Evolutionary conservation across 2,888 invertebrate genomes (phyloP).

Genomic region (Boloria euphrosyne): DNA sequence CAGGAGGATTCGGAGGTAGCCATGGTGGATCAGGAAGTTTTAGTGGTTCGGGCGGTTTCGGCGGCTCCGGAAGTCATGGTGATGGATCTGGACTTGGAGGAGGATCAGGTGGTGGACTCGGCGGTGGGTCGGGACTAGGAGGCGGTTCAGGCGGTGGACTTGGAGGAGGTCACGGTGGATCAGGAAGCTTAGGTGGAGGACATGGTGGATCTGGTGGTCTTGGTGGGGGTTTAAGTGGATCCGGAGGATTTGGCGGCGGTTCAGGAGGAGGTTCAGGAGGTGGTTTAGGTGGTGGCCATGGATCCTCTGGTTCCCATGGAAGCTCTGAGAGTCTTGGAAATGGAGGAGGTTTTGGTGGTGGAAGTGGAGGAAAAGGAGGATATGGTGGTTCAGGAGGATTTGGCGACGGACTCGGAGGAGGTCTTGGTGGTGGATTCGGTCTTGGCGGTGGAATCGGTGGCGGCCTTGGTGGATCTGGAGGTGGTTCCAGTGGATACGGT

Average conservation of each 20-base stretch:
- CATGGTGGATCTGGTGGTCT: conserved; percentile 39
- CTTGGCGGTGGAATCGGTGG: conserved; percentile 34
- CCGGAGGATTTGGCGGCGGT: conserved; percentile 50
- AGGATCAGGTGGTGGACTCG: conserved; percentile 37
- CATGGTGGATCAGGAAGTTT: conserved; percentile 26
- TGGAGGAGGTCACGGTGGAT: conserved; percentile 35
- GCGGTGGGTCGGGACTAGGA: conserved; percentile 40
- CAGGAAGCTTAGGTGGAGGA: conserved; percentile 29
- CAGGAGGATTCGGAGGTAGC: conserved; percentile 21
- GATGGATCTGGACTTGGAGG: conserved; percentile 38
- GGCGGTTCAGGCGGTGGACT: conserved; percentile 40
- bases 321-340: conserved; percentile 3
- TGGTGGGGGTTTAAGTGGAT: conserved; percentile 38
- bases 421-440: conserved; percentile 41
- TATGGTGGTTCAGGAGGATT: conserved; percentile 40
- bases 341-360: conserved; percentile 41
- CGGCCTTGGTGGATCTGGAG: conserved; percentile 39
- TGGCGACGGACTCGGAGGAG: conserved; percentile 40
- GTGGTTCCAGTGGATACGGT: conserved; percentile 36
- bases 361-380: conserved; percentile 39
- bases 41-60: conserved; percentile 28
- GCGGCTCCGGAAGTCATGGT: conserved; percentile 2
- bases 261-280: conserved; percentile 41
- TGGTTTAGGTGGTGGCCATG: conserved; percentile 36
- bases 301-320: no score